Evolutionary conservation across 2,888 invertebrate genomes (phyloP), one percentile per base, ranked within the genome.

Genomic region (Drosophila macrothrix): DNA sequence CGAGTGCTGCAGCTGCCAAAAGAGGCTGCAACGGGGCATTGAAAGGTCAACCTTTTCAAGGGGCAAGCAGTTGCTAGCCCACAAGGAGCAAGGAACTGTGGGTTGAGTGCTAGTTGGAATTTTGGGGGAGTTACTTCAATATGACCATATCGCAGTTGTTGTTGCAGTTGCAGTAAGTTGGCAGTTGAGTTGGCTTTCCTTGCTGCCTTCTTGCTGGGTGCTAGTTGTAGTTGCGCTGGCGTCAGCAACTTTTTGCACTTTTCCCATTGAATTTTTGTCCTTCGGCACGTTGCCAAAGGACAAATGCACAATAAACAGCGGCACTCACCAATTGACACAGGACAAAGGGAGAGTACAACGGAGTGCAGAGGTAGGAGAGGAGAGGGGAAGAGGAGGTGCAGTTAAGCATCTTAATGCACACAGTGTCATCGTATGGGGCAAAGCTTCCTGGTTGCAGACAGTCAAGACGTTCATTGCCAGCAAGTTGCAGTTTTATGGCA

Each of bases 281-380:
- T 90, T 91, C 73, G 66, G 59, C 63, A 67, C 59, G 63, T 52
- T 76, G 82, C 68, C 79, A 91, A 88, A 90, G 91, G 90, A 91
- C 91, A 83, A 88, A 90, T 86, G 83, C 80, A 85, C 86, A 73
- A 88, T 91, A 86, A 91, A 80, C 65, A 55, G 69, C 55, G 50
- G 61, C 58, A 29, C 60, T 50, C 39, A 64, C 39, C 55, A 68
- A 50, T 58, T 29, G 59, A 50, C 28, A 33, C 43, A 46, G 53
- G 43, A 62, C 58, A 14, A 37, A 39, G 56, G 29, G 64, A 43
- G 46, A 9, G 22, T 2, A 2, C 9, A 54, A 4, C n/a, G n/a
- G 28, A 14, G 35, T 35, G 14, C 4, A 4, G 14, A 14, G 14
- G 12, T 9, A 9, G 9, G 2, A 31, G 33, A 4, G 4, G 7